Evolutionary conservation across 2,113 vertebrate species (phyloP), one percentile per base, ranked within the genome.

Genomic region (Casuarius casuarius): DNA sequence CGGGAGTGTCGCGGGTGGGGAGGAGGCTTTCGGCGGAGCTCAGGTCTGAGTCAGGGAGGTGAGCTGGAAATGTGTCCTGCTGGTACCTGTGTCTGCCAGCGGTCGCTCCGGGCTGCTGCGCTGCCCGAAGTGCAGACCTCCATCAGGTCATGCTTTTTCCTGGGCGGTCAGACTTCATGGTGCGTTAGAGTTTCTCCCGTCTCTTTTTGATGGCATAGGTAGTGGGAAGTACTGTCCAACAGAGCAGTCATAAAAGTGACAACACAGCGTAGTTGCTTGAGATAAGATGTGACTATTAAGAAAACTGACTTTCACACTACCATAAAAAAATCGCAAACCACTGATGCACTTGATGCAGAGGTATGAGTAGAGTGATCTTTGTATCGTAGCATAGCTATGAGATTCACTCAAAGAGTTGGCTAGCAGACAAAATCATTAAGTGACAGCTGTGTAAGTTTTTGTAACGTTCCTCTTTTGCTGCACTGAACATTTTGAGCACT

Each of bases 401-500:
- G n/a, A 10, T 17, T 0, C 21, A 7, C 44, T 54, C 20, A 15
- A n/a, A 6, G 61, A 23, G 46, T 2, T 12, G 31, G 48, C 48
- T 42, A 10, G 58, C 70, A 67, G 35, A 5, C 25, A 15, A 65
- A 65, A 38, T 22, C 15, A 4, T 35, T 21, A 20, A 61, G 15
- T 3, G 31, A 28, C 10, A 40, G 5, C 38, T 2, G 17, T 4
- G 26, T 2, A 0, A 9, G 3, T 10, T 70, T 12, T 70, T 70
- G 33, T 38, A 8, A 44, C 2, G 0, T 46, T 25, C 1, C 5
- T 5, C 44, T 31, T 77, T 19, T 38, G 11, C 54, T 16, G 46
- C 29, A 0, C 13, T 31, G 22, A 26, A 16, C 7, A 3, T 25
- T 62, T 22, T 29, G 52, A 38, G 9, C 17, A 0, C 7, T 16